A percentile compares a stretch with the other conserved stretches of the same genome.
Evolutionary conservation across 2,113 vertebrate genomes (phyloP).

Genomic region (Brachionichthys hirsutus): DNA sequence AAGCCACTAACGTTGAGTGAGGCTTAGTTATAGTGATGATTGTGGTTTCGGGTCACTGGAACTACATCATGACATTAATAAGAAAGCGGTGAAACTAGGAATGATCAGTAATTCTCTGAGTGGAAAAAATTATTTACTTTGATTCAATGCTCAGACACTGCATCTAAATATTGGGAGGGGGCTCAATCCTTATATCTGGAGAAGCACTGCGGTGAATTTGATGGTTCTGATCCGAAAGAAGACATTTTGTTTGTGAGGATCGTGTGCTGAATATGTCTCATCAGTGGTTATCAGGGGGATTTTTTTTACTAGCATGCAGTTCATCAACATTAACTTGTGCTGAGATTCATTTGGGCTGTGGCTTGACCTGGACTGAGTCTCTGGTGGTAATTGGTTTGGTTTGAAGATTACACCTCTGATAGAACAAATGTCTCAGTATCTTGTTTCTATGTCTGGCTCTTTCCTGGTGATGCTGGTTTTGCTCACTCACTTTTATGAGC

Average conservation of each 20-base stretch:
- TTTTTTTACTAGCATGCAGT: not conserved
- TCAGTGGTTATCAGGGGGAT: not conserved
- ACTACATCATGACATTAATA: not conserved
- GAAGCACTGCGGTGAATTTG: not conserved
- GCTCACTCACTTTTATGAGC: slow-evolving; percentile 8
- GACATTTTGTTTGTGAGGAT: not conserved
- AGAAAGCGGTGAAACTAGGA: not conserved
- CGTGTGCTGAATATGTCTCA: not conserved
- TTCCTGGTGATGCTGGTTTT: slow-evolving; percentile 7
- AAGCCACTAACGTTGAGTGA: not conserved
- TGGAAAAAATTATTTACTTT: not conserved
- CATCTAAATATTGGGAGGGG: not conserved
- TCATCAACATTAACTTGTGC: slow-evolving; percentile 16
- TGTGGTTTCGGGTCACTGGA: slow-evolving; percentile 6
- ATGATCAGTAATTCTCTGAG: not conserved
- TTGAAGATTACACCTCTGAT: not conserved
- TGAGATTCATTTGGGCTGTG: not conserved
- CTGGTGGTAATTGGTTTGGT: slow-evolving; percentile 29
- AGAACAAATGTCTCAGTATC: slow-evolving; percentile 7
- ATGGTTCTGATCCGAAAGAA: not conserved
- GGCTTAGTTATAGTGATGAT: slow-evolving; percentile 1
- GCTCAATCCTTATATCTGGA: not conserved
- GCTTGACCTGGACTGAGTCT: slow-evolving; percentile 30
- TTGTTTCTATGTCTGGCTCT: not conserved
- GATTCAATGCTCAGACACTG: not conserved